phyloP scores from a whole-genome alignment of 2,888 invertebrate species.

The Troides aeacus region DNA sequence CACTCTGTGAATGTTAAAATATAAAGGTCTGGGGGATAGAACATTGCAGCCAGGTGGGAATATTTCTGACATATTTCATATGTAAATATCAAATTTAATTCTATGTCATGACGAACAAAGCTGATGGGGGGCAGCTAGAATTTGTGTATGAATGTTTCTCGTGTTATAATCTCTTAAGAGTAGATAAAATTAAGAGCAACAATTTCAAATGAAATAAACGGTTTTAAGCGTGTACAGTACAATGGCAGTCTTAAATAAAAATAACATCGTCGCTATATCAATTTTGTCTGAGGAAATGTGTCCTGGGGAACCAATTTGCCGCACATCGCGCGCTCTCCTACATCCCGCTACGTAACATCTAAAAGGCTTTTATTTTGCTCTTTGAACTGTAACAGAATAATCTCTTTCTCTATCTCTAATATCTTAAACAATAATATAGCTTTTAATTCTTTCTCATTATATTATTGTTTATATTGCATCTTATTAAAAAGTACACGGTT shows the following conservation, averaged over 20 bases:
- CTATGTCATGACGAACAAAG: too few species aligned
- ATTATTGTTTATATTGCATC: too few species aligned
- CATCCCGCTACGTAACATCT: background rate
- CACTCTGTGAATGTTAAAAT: too few species aligned
- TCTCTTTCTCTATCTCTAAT: too few species aligned
- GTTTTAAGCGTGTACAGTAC: background rate
- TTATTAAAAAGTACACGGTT: too few species aligned
- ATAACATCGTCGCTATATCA: background rate
- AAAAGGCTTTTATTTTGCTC: background rate
- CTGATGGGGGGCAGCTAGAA: background rate
- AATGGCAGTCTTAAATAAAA: background rate
- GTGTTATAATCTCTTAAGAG: background rate
- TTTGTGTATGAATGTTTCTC: background rate
- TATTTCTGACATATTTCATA: too few species aligned
- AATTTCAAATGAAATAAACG: background rate
- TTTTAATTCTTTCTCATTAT: background rate
- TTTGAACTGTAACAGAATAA: background rate
- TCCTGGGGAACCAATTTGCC: constrained; percentile 2
- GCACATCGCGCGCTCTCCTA: background rate
- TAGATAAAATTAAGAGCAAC: background rate
- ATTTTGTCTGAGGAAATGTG: constrained; percentile 2
- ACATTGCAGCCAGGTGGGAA: too few species aligned
- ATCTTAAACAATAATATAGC: background rate
- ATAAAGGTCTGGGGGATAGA: too few species aligned
- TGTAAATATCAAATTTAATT: too few species aligned